Conservation (phyloP, 2,797 vertebrate genomes). For the Macropodus opercularis region DNA sequence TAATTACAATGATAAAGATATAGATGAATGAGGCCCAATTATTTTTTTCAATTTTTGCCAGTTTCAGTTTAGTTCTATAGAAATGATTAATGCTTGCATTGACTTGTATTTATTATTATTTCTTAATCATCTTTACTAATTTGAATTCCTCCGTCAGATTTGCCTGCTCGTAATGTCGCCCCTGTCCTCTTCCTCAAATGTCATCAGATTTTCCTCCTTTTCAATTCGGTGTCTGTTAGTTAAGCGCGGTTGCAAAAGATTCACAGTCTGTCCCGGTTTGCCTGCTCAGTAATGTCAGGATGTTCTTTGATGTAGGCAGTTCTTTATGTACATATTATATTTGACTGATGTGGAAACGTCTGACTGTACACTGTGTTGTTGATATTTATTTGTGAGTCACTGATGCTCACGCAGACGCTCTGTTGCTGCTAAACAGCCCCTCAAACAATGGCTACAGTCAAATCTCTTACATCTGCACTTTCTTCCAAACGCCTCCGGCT, state of each 20-base stretch:
- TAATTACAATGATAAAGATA: no score
- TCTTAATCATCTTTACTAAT: no score
- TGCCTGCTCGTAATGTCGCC: constrained; percentile 23
- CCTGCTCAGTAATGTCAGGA: constrained; percentile 37
- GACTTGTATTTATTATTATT: neutral
- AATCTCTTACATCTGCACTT: constrained; percentile 56
- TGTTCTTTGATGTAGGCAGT: constrained; percentile 67
- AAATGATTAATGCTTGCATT: no score
- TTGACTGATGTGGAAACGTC: constrained; percentile 68
- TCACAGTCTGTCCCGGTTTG: constrained; percentile 37
- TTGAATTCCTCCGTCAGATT: no score
- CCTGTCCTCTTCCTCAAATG: constrained; percentile 2
- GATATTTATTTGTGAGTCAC: constrained; percentile 71
- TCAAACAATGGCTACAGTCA: constrained; percentile 45
- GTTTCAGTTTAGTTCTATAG: no score
- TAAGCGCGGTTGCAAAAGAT: constrained; percentile 45
- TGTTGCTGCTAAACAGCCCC: constrained; percentile 57
- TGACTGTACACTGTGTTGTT: constrained; percentile 65
- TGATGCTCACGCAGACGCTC: constrained; percentile 55
- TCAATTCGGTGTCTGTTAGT: constrained; percentile 37
- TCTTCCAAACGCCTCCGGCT: constrained; percentile 45
- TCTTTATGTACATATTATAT: constrained; percentile 67
- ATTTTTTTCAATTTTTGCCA: no score
- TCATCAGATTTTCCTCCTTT: constrained; percentile 9
- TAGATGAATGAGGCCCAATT: no score